Evolutionary conservation across 2,113 vertebrate genomes (phyloP), one percentile per base, ranked within the genome.

Genomic region (Sander vitreus): DNA sequence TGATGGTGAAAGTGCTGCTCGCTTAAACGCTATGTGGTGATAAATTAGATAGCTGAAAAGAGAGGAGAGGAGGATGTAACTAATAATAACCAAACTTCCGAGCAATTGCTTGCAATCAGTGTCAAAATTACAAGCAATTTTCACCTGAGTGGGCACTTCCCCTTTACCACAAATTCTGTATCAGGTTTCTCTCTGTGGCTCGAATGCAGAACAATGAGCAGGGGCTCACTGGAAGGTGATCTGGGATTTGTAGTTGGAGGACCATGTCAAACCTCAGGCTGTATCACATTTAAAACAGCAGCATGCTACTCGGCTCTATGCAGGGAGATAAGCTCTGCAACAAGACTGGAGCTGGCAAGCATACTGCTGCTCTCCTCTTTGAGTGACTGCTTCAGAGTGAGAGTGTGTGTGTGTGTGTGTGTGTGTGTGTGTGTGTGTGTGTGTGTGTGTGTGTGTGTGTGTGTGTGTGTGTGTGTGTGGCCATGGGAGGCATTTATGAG

Each of bases 71-170:
- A 30, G 19, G 39, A 66, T 47, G 69, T 33, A 8, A 73, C 66
- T 57, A 71, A 64, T 23, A 73, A 81, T 68, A 77, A n/a, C 16
- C 33, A 71, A 72, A 72, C 53, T 25, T 84, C 7, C n/a, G 8
- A 57, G 78, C 25, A n/a, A 85, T n/a, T 65, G 64, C 13, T 81
- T 53, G 48, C 73, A 92, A 89, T 87, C 65, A 88, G 75, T 89
- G 89, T 93, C 85, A 92, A 69, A 88, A 89, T 58, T 84, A 90
- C 83, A 80, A 88, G 76, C 36, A 66, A 67, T 76, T 73, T 86
- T 88, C 73, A 88, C 84, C 77, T 86, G 87, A 91, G 90, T 89
- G 83, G 88, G 86, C 90, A 92, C 88, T 91, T 89, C 85, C 81
- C 63, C 58, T 55, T 63, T 15, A 88, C 91, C 87, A 55, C 89